Percentiles rank a stretch among this genome's conserved stretches.
Evolutionary conservation across 2,888 invertebrate genomes (phyloP).

Genomic region (Lacanobia oleracea): DNA sequence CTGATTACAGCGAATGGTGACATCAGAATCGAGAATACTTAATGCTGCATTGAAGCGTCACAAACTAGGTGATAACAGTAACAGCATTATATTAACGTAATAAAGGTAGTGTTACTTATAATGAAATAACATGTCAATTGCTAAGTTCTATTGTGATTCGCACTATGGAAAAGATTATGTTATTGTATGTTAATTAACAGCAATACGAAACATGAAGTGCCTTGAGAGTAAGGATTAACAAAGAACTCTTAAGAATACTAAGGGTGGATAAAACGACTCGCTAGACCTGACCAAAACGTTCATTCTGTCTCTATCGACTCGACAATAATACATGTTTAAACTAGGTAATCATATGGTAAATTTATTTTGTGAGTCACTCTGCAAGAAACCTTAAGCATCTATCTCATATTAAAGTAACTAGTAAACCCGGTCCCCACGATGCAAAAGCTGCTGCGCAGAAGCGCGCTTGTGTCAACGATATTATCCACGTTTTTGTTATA

Average conservation of each 20-base stretch:
- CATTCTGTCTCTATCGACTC: conserved; percentile 1
- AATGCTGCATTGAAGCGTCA: conserved; percentile 29
- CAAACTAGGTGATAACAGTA: conserved; percentile 15
- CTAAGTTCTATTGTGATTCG: conserved; percentile 38
- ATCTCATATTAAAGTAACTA: conserved; percentile 20
- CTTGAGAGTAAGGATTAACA: conserved; percentile 8
- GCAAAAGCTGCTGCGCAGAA: background rate
- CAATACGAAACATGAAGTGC: conserved; percentile 27
- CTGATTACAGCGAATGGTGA: conserved; percentile 15
- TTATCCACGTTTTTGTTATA: conserved; percentile 13
- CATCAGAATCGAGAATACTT: conserved; percentile 3
- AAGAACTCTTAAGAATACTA: conserved; percentile 7
- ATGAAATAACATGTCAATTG: conserved; percentile 54
- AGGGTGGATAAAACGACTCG: conserved; percentile 13
- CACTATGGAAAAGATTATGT: conserved; percentile 13
- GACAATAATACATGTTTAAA: conserved; percentile 11
- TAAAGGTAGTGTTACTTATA: conserved; percentile 50
- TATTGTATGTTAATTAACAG: conserved; percentile 25
- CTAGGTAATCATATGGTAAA: background rate
- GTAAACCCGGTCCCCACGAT: conserved; percentile 6
- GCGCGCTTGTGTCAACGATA: background rate
- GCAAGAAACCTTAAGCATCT: conserved; percentile 11
- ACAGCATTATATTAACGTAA: conserved; percentile 33
- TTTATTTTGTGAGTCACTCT: conserved; percentile 17
- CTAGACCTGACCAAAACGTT: conserved; percentile 3